Base-by-base conservation (phyloP, 2,113 vertebrate genomes). In the Sula dactylatra region DNA sequence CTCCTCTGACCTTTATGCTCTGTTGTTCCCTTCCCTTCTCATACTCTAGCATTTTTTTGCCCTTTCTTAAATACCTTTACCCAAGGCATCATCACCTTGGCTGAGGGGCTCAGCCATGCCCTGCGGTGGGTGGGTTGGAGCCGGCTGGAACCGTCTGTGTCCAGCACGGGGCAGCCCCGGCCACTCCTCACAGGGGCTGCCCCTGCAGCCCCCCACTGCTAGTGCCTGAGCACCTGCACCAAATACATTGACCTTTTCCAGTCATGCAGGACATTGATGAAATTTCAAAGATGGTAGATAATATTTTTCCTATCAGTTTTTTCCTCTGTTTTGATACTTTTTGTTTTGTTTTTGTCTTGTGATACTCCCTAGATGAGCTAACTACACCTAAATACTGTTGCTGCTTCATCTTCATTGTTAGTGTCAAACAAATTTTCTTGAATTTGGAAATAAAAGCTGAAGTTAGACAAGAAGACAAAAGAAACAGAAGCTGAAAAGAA, bases 51-150 rank as follows among this genome's bases (percentile, higher is more conserved):
- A 31, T 52, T 52, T 61, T 61, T 32, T 17, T 45, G 4, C 32
- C 13, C 8, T 36, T 32, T 44, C 8, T 42, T 16, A 31, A n/a
- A 10, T 7, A 18, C 3, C 0, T 18, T n/a, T 4, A 25, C n/a
- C 15, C 0, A 2, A 13, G 36, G 36, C 2, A 1, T 16, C 21
- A 13, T 6, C 3, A 5, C 4, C 9, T 4, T 19, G 19, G 0
- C 10, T 19, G n/a, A 0, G 7, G 47, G 56, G 12, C 47, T 32
- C 11, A 44, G 18, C 6, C 1, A 1, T 8, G 31, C 29, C 44
- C 55, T 56, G 22, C 0, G 0, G 18, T 7, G n/a, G 40, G 49
- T 21, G 0, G 0, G 16, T 19, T 19, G 38, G 81, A 59, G 44
- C 8, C 3, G 2, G 8, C 17, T 40, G 44, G 81, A 71, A 42